Evolutionary conservation across 1,140 invertebrate genomes (phyloP), one percentile per base, ranked within the genome.

Genomic region (Microplitis demolitor): DNA sequence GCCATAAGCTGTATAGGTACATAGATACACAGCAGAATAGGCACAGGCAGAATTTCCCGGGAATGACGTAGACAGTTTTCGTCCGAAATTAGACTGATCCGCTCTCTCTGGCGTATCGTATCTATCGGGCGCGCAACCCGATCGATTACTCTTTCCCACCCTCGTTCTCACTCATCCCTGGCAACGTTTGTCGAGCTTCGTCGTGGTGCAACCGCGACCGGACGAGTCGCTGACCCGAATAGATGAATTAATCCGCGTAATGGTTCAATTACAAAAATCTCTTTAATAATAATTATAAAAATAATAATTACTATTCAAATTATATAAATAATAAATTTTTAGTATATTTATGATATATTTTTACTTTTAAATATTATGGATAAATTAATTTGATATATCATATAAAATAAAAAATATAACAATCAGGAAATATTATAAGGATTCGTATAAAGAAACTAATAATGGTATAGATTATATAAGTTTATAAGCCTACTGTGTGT

Each of bases 171-270:
- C 51, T 45, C 35, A 64, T 56, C 35, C 54, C 64, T 60, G n/a
- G 66, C 66, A 54, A 67, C 11, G 33, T 68, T 54, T 69, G 34
- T 39, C 58, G 33, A 31, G 63, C 50, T 54, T 51, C 50, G 16
- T 31, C 13, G 51, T 56, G 34, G 14, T 69, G 50, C 2, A 39
- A 45, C 39, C 24, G 24, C 56, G 8, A 56, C 50, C 66, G 50
- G 66, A 67, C 66, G 51, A 67, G 51, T 67, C 66, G 51, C 66
- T 67, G 66, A 67, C 66, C 66, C 66, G 66, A 67, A 67, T 67
- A 54, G 50, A 67, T 37, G 66, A 54, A 67, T 67, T 67, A 67
- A 67, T 67, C 66, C 66, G 39, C 39, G 66, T 67, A 67, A 53
- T 67, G 51, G 50, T 31, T 54, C 3, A 67, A 67, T 67, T 37